Evolutionary conservation across 2,888 invertebrate genomes (phyloP).

Genomic region (Lepetodrilus schrolli): DNA sequence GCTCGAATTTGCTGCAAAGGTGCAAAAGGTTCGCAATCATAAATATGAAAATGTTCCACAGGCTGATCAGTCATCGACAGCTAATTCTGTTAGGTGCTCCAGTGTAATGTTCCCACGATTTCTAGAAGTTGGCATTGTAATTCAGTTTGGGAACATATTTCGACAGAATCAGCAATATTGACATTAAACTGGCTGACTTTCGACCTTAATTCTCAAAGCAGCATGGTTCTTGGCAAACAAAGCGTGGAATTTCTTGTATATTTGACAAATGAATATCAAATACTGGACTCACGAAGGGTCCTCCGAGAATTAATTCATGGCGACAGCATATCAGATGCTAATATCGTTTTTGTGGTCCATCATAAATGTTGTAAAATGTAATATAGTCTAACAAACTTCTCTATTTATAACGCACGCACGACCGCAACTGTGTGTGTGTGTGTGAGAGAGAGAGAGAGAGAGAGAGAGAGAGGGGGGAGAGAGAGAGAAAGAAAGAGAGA

Average conservation of each 20-base stretch:
- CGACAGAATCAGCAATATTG: background rate
- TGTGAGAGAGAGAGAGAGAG: too few relatives aligned
- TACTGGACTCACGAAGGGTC: background rate
- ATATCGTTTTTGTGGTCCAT: too few relatives aligned
- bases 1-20: slow-evolving; percentile 1
- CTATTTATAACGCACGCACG: too few relatives aligned
- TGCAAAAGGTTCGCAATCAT: background rate
- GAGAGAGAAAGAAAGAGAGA: too few relatives aligned
- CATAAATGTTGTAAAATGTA: too few relatives aligned
- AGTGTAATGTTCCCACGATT: background rate
- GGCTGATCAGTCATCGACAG: background rate
- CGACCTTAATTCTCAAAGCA: background rate
- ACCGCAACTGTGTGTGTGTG: too few relatives aligned
- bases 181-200: background rate
- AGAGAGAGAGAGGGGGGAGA: too few relatives aligned
- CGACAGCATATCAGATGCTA: too few relatives aligned
- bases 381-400: too few relatives aligned
- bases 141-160: slow-evolving; percentile 8
- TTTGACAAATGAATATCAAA: slow-evolving; percentile 17
- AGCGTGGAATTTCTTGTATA: background rate
- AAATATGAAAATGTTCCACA: background rate
- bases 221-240: slow-evolving; percentile 2
- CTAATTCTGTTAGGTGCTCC: background rate
- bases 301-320: too few relatives aligned
- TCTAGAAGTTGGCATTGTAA: background rate